These are phyloP conservation scores for Rapana venosa DNA, from an alignment of 2,888 invertebrate species.

Conservation along the genomic window DNA sequence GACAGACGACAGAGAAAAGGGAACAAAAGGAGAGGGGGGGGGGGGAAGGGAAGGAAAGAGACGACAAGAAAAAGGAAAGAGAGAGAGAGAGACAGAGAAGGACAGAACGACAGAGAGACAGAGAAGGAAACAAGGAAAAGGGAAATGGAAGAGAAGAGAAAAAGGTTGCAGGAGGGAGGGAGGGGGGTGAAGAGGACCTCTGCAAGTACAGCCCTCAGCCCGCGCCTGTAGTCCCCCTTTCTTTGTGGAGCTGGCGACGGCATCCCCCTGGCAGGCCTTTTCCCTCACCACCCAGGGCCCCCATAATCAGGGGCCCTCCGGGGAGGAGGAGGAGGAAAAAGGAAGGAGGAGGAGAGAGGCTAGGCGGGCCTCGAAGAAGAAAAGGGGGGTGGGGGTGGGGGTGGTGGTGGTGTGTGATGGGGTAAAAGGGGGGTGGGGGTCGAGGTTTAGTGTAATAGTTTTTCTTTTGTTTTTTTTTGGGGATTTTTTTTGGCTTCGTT, in stretches of 20 bases:
- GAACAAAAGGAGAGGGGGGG: background rate
- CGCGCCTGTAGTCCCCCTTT: slow-evolving; percentile 30
- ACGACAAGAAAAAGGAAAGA: background rate
- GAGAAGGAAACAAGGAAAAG: background rate
- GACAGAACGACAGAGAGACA: background rate
- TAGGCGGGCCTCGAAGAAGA: too few species aligned
- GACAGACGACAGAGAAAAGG: background rate
- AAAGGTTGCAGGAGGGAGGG: background rate
- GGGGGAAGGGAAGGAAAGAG: background rate
- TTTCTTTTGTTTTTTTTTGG: too few species aligned
- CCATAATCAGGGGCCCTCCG: slow-evolving; percentile 12
- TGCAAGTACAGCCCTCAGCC: slow-evolving; percentile 38
- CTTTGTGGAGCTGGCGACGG: slow-evolving; percentile 24
- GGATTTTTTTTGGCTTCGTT: too few species aligned
- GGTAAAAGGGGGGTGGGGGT: too few species aligned
- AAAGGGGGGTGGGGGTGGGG: too few species aligned
- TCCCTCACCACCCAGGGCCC: slow-evolving; percentile 38
- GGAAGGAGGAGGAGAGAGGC: background rate
- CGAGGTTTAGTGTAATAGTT: too few species aligned
- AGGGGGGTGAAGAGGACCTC: slow-evolving; percentile 17
- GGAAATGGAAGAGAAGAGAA: background rate
- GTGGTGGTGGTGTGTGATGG: too few species aligned
- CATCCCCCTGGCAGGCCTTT: slow-evolving; percentile 42
- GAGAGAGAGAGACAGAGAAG: background rate
- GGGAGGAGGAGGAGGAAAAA: background rate